Conservation (phyloP, 2,113 vertebrate species). For the Myocastor coypus region DNA sequence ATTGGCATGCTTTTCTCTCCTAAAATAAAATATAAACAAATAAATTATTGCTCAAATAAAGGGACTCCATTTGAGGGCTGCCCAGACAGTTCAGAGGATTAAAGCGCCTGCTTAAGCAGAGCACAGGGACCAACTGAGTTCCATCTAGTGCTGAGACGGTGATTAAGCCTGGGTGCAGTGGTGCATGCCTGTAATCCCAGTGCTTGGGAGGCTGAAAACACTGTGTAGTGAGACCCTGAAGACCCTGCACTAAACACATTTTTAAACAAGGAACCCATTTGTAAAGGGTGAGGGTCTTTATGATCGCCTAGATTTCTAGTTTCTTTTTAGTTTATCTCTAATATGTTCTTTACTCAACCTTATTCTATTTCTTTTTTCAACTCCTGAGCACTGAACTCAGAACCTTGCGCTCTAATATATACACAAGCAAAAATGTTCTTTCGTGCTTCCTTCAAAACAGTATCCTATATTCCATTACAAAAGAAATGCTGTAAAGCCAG, state of each 20-base stretch:
- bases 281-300: conserved; percentile 20
- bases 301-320: conserved; percentile 20
- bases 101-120: no score
- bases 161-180: no score
- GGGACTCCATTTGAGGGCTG: background rate
- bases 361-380: background rate
- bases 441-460: background rate
- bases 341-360: conserved; percentile 16
- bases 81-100: no score
- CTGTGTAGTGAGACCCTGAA: no score
- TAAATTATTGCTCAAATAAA: conserved; percentile 50
- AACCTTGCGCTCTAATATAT: background rate
- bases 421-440: background rate
- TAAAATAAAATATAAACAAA: conserved; percentile 4
- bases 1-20: background rate
- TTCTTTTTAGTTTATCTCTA: background rate
- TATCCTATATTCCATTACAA: background rate
- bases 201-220: no score
- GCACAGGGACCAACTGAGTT: no score
- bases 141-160: no score
- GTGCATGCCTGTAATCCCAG: no score
- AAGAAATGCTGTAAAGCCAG: background rate
- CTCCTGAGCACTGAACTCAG: background rate
- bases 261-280: background rate
- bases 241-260: no score